Evolutionary conservation across 2,888 invertebrate species (phyloP).

Genomic region (Dichetophora obliterata): DNA sequence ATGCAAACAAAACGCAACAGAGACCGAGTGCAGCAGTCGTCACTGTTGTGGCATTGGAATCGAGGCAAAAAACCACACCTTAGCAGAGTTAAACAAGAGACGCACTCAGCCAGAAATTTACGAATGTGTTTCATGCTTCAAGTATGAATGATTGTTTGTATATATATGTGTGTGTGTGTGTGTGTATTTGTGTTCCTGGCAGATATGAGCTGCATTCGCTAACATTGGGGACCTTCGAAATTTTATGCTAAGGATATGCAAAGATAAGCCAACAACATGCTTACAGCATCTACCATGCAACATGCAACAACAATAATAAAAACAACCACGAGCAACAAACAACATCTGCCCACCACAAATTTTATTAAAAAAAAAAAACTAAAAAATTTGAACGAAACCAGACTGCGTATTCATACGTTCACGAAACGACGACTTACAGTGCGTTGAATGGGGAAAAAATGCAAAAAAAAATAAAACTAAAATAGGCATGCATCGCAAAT

Average conservation of each 20-base stretch:
- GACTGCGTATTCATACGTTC: not conserved
- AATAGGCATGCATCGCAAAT: too few species aligned
- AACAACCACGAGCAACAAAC: too few species aligned
- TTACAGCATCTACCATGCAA: constrained; percentile 4
- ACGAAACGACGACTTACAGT: constrained; percentile 37
- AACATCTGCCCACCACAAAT: constrained; percentile 40
- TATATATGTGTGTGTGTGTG: not conserved
- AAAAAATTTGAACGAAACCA: not conserved
- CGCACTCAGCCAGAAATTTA: constrained; percentile 20
- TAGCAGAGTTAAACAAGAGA: constrained; percentile 17
- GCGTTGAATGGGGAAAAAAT: not conserved
- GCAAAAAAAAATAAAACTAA: too few species aligned
- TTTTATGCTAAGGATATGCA: constrained; percentile 65
- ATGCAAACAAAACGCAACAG: not conserved
- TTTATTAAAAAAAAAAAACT: constrained; percentile 42
- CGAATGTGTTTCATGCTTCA: constrained; percentile 12
- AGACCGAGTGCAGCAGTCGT: too few species aligned
- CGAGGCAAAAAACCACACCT: constrained; percentile 6
- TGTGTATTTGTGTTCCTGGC: not conserved
- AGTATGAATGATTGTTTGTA: not conserved
- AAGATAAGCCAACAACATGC: constrained; percentile 56
- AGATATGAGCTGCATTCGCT: not conserved
- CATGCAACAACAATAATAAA: constrained; percentile 8
- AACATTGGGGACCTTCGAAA: constrained; percentile 12
- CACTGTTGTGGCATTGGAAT: not conserved